Base-by-base conservation (phyloP, 1,140 invertebrate genomes). In the Leptestheria dahalacensis region DNA sequence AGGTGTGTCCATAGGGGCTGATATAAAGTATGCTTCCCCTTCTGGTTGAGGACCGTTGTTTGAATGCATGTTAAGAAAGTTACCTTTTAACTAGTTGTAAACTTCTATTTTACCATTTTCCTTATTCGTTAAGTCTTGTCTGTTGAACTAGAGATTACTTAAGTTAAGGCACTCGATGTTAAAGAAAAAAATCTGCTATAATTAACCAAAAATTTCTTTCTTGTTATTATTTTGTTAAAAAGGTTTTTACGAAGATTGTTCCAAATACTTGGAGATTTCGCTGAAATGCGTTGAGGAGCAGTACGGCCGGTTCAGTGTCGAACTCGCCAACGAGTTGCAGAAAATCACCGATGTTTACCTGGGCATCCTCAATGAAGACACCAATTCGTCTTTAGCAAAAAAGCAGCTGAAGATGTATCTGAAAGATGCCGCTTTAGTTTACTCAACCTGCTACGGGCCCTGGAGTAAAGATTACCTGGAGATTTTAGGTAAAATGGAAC, bases 281-380 rank as follows among this genome's bases (percentile, higher is more conserved):
- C 62, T 81, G 15, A 48, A 63, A 2, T 68, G 71, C 29, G 66
- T 78, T n/a, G 71, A 72, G 62, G 66, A 73, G 61, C 69, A 72
- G 56, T 82, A 74, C 71, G 80, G 80, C 0, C 61, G 60, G 9
- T 68, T 70, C 33, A 81, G 79, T 63, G 70, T 80, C 51, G 79
- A 82, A 69, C 63, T 78, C 57, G 74, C 71, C 0, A 70, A 76
- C 59, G 79, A 81, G 68, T 68, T 81, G 21, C 74, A 73, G 48
- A 76, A 75, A 66, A 66, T 76, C 3, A 73, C 70, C 2, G 73
- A 75, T 54, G 61, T 63, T 0, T 48, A 64, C 50, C 26, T 65
- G 20, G 48, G 49, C n/a, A 21, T 15, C n/a, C 28, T 1, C 15
- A 21, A 18, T 12, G 28, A 0, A 18, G n/a, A 20, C 9, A 50